Percentiles rank a stretch among this genome's conserved stretches.
Conservation (phyloP, 2,888 invertebrate genomes). For the Melanostoma scalare region DNA sequence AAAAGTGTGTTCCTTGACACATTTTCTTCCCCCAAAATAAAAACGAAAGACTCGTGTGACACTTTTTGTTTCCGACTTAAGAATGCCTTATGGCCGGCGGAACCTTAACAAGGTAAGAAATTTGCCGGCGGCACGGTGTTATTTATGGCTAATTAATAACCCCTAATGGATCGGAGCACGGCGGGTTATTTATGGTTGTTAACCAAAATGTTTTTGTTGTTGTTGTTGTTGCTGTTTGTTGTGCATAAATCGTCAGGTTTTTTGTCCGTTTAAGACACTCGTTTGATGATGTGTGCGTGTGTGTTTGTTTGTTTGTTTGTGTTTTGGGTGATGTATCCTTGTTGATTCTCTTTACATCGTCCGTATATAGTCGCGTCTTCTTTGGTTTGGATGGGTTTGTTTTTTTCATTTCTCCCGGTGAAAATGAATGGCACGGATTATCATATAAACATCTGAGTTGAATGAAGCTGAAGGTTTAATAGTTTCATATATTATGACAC, state of each 20-base stretch:
- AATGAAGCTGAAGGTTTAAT: constrained; percentile 66
- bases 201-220: constrained; percentile 70
- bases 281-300: constrained; percentile 8
- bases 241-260: constrained; percentile 71
- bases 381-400: constrained; percentile 4
- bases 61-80: constrained; percentile 1
- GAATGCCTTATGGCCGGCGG: not conserved
- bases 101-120: not conserved
- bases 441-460: constrained; percentile 57
- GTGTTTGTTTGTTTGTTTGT: constrained; percentile 13
- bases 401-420: constrained; percentile 2
- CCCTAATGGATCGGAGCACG: constrained; percentile 67
- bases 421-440: constrained; percentile 57
- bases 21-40: not conserved
- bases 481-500: constrained; percentile 69
- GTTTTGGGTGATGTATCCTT: constrained; percentile 58
- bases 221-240: constrained; percentile 60
- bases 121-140: constrained; percentile 43
- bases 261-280: constrained; percentile 10
- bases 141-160: constrained; percentile 72
- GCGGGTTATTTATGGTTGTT: constrained; percentile 67
- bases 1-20: not conserved
- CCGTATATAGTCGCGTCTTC: constrained; percentile 16
- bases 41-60: constrained; percentile 9
- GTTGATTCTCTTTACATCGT: constrained; percentile 12